Evolutionary conservation across 2,797 vertebrate genomes (phyloP), one percentile per base, ranked within the genome.

Genomic region (Buceros bicornis): DNA sequence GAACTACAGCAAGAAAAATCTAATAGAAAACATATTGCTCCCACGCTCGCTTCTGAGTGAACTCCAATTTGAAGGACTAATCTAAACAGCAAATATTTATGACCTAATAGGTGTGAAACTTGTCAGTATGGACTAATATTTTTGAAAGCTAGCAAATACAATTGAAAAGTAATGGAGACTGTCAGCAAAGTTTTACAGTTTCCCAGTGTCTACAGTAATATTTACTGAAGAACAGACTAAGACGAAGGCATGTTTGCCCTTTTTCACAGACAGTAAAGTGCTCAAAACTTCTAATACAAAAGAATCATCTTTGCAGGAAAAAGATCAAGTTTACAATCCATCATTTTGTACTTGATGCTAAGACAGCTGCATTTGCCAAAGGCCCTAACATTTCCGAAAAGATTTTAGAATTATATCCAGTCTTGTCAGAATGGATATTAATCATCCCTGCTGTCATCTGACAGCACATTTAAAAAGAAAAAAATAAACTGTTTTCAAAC

Each of bases 161-260:
- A 72, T 2, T 76, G 73, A 54, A 58, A 91, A 91, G 21, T 50
- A 51, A 74, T 1, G 81, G 16, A 87, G 13, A 58, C 19, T 87
- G 45, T 10, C 65, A 83, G 53, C 16, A 17, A 89, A 85, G 29
- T 64, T 21, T 26, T 57, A 3, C 10, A 67, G 71, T 66, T 93
- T 54, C 57, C 84, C 11, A 66, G 21, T 35, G 83, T 43, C 65
- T 86, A 37, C n/a, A 61, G 25, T 31, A 93, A 35, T 60, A 91
- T 60, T 81, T 91, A 86, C 7, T 57, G 56, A 94, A 86, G 57
- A 96, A 71, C 67, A 89, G 40, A 72, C 57, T 61, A 83, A 67
- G 29, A 71, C 37, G 58, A 94, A 90, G 29, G 47, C 20, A 33
- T 3, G 6, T 64, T 81, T 78, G 57, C 16, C 24, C 26, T 62